A percentile compares a stretch with the other conserved stretches of the same genome.
Conservation (phyloP, 2,888 invertebrate species). For the Cheilosia grossa region DNA sequence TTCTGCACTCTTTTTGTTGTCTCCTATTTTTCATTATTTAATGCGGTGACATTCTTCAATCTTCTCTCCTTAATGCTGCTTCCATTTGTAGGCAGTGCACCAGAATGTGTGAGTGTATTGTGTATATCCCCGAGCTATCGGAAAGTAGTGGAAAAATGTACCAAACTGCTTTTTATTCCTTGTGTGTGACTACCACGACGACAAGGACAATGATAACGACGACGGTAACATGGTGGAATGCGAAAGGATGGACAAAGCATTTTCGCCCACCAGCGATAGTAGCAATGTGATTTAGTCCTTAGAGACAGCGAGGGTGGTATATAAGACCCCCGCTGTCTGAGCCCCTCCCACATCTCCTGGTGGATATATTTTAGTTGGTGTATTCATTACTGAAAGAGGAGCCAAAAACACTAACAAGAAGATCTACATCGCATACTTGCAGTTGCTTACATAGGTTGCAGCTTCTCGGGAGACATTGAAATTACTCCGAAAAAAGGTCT, state of each 20-base stretch:
- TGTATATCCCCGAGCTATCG: slow-evolving; percentile 58
- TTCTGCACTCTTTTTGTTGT: slow-evolving; percentile 41
- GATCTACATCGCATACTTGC: slow-evolving; percentile 18
- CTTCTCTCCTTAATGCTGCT: slow-evolving; percentile 20
- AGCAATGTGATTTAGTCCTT: slow-evolving; percentile 25
- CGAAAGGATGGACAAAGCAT: slow-evolving; percentile 16
- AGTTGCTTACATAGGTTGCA: slow-evolving; percentile 18
- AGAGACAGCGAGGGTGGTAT: not conserved
- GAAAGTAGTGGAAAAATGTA: slow-evolving; percentile 62
- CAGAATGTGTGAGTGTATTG: not conserved
- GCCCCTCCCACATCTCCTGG: slow-evolving; percentile 4
- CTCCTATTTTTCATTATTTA: slow-evolving; percentile 71
- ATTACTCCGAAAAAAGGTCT: slow-evolving; percentile 16
- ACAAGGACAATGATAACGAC: slow-evolving; percentile 2
- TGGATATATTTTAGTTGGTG: slow-evolving; percentile 16
- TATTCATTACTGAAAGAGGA: slow-evolving; percentile 33
- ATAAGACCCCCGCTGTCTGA: slow-evolving; percentile 26
- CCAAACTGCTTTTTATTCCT: slow-evolving; percentile 44
- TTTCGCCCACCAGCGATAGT: slow-evolving; percentile 39
- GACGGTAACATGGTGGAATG: not conserved
- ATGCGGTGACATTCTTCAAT: slow-evolving; percentile 67
- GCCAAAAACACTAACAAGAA: slow-evolving; percentile 19
- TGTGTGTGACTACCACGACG: not conserved
- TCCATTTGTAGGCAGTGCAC: slow-evolving; percentile 11
- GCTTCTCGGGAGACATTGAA: slow-evolving; percentile 52